These are phyloP conservation scores for Thelaira solivaga DNA, from an alignment of 2,888 invertebrate genomes.

Conservation along the genomic window DNA sequence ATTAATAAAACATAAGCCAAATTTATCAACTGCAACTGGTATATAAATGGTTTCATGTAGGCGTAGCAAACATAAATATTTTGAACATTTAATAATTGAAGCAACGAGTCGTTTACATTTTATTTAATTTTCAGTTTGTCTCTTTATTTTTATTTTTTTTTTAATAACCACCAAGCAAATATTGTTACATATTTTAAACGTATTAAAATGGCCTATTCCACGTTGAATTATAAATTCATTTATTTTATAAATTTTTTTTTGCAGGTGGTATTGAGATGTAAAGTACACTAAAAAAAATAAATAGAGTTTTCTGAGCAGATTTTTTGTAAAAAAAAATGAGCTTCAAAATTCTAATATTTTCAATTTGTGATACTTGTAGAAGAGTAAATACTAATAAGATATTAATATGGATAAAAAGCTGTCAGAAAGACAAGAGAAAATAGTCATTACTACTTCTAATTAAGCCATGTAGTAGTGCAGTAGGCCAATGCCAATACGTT, in stretches of 20 bases:
- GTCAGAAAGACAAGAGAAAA: too few relatives aligned
- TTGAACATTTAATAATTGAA: constrained; percentile 51
- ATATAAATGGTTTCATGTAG: constrained; percentile 51
- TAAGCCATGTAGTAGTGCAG: too few relatives aligned
- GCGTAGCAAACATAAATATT: constrained; percentile 58
- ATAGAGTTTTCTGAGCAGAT: too few relatives aligned
- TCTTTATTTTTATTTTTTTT: neutral
- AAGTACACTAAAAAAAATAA: neutral
- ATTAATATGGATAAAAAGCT: too few relatives aligned
- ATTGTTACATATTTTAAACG: constrained; percentile 35
- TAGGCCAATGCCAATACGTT: too few relatives aligned
- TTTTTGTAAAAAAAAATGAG: too few relatives aligned
- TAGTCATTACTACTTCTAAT: too few relatives aligned
- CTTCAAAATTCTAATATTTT: too few relatives aligned
- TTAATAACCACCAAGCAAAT: constrained; percentile 12
- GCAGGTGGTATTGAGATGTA: neutral
- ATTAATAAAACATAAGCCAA: neutral
- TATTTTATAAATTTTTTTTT: neutral
- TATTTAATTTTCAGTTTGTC: neutral
- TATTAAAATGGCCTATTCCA: constrained; percentile 28
- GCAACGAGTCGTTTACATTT: constrained; percentile 24
- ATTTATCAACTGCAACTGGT: constrained; percentile 34
- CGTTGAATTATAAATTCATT: constrained; percentile 4
- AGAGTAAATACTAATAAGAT: too few relatives aligned
- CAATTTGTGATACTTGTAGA: too few relatives aligned